Conservation (phyloP, 2,113 vertebrate species). For the Lepidothrix coronata region DNA sequence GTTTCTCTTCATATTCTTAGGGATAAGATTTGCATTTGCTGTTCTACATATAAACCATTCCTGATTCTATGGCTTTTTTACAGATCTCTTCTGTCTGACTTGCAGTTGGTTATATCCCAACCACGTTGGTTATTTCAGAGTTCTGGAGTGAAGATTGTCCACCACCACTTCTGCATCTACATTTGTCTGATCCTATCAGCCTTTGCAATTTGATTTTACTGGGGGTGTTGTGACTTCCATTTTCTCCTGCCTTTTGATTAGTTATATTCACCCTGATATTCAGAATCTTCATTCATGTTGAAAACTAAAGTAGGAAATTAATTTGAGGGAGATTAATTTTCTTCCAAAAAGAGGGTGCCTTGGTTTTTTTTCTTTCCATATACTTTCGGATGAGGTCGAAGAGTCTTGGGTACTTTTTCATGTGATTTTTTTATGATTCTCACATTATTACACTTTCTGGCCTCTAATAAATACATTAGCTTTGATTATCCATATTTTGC, state of each 20-base stretch:
- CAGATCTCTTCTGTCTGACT: neutral
- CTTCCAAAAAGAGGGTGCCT: neutral
- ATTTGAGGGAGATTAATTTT: neutral
- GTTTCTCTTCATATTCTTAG: neutral
- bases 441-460: neutral
- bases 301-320: neutral
- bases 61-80: neutral
- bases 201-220: neutral
- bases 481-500: neutral
- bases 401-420: neutral
- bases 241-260: neutral
- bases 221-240: neutral
- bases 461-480: neutral
- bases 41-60: neutral
- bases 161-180: fast-evolving
- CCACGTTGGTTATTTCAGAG: neutral
- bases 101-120: neutral
- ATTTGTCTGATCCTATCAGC: neutral
- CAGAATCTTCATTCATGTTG: neutral
- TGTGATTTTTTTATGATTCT: neutral
- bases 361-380: neutral
- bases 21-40: neutral
- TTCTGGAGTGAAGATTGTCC: neutral
- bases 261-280: neutral
- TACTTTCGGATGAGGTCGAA: neutral